Conservation (phyloP, 2,113 vertebrate species). For the Oncorhynchus mykiss region DNA sequence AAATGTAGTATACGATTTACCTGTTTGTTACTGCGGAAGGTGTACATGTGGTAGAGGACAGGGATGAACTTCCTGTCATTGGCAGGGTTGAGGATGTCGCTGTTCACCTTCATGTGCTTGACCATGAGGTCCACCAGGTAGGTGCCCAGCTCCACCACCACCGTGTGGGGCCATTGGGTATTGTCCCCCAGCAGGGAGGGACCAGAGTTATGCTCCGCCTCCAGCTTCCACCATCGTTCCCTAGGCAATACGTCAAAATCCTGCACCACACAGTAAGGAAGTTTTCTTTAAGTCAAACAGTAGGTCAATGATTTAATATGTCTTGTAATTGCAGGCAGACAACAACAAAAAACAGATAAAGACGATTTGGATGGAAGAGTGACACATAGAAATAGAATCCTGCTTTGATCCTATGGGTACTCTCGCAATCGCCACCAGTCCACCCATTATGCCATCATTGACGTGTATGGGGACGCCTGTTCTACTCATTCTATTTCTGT, state of each 20-base stretch:
- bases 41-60: slow-evolving; percentile 91
- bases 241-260: slow-evolving; percentile 71
- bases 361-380: neutral
- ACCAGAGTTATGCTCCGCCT: slow-evolving; percentile 65
- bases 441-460: too few relatives aligned
- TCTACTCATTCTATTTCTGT: too few relatives aligned
- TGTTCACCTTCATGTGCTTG: slow-evolving; percentile 77
- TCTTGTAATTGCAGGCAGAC: neutral
- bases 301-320: too few relatives aligned
- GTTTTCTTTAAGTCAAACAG: too few relatives aligned
- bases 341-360: too few relatives aligned
- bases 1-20: slow-evolving; percentile 54
- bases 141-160: slow-evolving; percentile 82
- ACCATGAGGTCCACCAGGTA: slow-evolving; percentile 87
- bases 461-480: too few relatives aligned
- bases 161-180: slow-evolving; percentile 71
- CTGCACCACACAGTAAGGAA: slow-evolving; percentile 60
- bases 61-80: slow-evolving; percentile 73
- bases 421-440: too few relatives aligned
- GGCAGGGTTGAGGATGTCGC: slow-evolving; percentile 62
- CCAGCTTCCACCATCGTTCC: slow-evolving; percentile 81
- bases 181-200: slow-evolving; percentile 64
- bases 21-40: slow-evolving; percentile 85
- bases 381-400: too few relatives aligned
- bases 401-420: too few relatives aligned